Evolutionary conservation across 1,140 invertebrate species (phyloP), one percentile per base, ranked within the genome.

Genomic region (Chrysoperla carnea): DNA sequence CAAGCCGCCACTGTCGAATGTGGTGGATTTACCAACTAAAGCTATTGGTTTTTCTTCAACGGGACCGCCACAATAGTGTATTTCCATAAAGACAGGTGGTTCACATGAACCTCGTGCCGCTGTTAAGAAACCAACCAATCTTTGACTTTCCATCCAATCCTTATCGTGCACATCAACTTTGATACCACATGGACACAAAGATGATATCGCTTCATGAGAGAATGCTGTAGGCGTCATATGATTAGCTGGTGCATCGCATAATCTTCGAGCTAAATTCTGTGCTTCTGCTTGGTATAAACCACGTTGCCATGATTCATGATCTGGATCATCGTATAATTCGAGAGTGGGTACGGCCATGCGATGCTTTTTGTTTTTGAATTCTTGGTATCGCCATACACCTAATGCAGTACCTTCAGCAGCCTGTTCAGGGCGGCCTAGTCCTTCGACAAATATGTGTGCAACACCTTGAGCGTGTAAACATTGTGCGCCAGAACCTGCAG

Each of bases 1-100:
- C 28, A 90, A 78, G 36, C 86, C 86, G 49, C 86, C 86, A 53
- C 77, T 79, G 53, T 78, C 81, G 63, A 82, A 84, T 2, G 78
- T 84, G 14, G 84, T 70, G 11, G 82, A 82, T 57, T 86, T 78
- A 3, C 75, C 73, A 9, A 73, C 67, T 37, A 75, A 54, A 5
- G 62, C 60, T 7, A 73, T 54, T 0, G 71, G 72, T 40, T 63
- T 58, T 11, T 63, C 23, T 40, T 50, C 45, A 40, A 40, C 39
- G 51, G 53, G 39, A 23, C 52, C 44, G 48, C 64, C 50, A 58
- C 63, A 69, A 40, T 80, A 81, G 35, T 56, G 65, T 31, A 85
- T 70, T 59, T 87, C 83, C 6, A 87, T 60, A 45, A 86, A 83
- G 9, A 77, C 68, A 1, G 81, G 81, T 12, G 75, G 73, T 55